These are phyloP conservation scores for Columbina picui DNA, from an alignment of 2,113 vertebrate genomes.

Conservation along the genomic window DNA sequence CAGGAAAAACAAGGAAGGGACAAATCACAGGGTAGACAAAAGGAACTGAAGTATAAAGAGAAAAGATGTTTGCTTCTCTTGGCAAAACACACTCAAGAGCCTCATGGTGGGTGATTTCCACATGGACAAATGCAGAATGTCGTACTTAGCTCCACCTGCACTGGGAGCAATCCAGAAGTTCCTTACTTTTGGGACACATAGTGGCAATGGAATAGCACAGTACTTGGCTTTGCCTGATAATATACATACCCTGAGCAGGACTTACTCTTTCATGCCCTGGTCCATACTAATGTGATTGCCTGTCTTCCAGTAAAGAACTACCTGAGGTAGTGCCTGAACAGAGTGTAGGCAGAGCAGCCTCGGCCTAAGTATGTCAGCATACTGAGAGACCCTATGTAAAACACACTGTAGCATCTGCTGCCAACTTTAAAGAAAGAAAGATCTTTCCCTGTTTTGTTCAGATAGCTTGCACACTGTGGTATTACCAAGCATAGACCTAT, in stretches of 20 bases:
- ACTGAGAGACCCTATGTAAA: neutral
- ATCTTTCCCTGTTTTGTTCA: neutral
- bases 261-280: neutral
- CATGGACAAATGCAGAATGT: neutral
- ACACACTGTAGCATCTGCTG: neutral
- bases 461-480: neutral
- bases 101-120: neutral
- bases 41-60: neutral
- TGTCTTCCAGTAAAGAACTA: neutral
- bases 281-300: fast-evolving
- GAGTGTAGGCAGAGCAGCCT: neutral
- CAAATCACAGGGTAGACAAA: neutral
- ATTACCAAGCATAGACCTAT: neutral
- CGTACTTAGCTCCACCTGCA: neutral
- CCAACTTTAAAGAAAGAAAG: neutral
- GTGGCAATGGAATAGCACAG: fast-evolving
- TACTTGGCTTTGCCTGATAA: neutral
- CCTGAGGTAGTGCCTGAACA: neutral
- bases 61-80: slow-evolving; percentile 17
- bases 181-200: neutral
- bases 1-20: neutral
- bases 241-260: neutral
- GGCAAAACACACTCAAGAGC: neutral
- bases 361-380: neutral
- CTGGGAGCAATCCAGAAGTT: neutral